A percentile compares a stretch with the other conserved stretches of the same genome.
phyloP scores from a whole-genome alignment of 2,888 invertebrate species.

The Yponomeuta plumbellus region DNA sequence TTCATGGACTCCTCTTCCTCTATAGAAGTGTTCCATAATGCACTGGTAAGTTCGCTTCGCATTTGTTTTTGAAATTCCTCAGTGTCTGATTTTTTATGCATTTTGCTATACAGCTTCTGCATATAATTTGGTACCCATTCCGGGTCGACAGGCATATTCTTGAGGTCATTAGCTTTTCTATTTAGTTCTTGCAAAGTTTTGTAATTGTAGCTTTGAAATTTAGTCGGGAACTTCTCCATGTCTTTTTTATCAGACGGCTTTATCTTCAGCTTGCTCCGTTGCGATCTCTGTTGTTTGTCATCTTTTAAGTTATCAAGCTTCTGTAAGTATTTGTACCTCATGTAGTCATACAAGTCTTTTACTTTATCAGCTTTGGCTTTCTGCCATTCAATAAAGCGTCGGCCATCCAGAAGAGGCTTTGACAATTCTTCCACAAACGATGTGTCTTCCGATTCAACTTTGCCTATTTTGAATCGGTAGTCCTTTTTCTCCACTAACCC shows the following conservation, averaged over 20 bases:
- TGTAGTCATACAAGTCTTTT: slow-evolving; percentile 57
- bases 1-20: slow-evolving; percentile 69
- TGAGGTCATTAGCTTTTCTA: slow-evolving; percentile 36
- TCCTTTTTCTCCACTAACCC: slow-evolving; percentile 53
- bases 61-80: slow-evolving; percentile 69
- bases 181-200: slow-evolving; percentile 53
- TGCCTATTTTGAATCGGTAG: slow-evolving; percentile 52
- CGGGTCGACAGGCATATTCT: slow-evolving; percentile 36
- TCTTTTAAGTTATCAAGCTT: slow-evolving; percentile 49
- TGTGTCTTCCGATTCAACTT: slow-evolving; percentile 44
- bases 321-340: slow-evolving; percentile 60
- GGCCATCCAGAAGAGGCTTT: slow-evolving; percentile 59
- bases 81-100: slow-evolving; percentile 53
- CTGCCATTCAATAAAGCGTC: slow-evolving; percentile 76
- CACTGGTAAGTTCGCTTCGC: slow-evolving; percentile 61
- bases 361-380: slow-evolving; percentile 64
- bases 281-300: slow-evolving; percentile 33
- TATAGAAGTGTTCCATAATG: slow-evolving; percentile 72
- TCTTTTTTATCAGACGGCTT: slow-evolving; percentile 42
- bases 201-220: slow-evolving; percentile 57
- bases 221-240: slow-evolving; percentile 52
- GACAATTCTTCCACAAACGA: slow-evolving; percentile 58
- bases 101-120: slow-evolving; percentile 62
- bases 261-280: slow-evolving; percentile 29
- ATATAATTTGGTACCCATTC: slow-evolving; percentile 69